Evolutionary conservation across 2,797 vertebrate genomes (phyloP).

Genomic region (Huso huso): DNA sequence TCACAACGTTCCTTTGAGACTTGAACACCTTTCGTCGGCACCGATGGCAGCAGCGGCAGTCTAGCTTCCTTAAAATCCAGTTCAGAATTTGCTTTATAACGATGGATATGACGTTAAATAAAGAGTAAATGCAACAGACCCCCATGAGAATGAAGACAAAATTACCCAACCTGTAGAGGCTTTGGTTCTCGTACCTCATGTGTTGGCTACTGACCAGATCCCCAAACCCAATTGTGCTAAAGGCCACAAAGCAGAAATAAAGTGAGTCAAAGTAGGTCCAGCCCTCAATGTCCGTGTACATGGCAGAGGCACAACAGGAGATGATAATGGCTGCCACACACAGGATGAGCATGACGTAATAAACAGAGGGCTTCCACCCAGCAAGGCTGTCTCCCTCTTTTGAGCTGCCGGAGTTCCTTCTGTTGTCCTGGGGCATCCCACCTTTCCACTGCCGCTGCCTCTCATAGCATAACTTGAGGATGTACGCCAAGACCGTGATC

Average conservation of each 20-base stretch:
- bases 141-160: slow-evolving; percentile 87
- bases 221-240: slow-evolving; percentile 93
- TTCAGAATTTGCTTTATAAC: slow-evolving; percentile 92
- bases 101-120: slow-evolving; percentile 93
- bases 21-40: slow-evolving; percentile 58
- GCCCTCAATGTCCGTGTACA: slow-evolving; percentile 80
- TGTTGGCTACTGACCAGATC: slow-evolving; percentile 91
- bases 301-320: slow-evolving; percentile 84
- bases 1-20: slow-evolving; percentile 69
- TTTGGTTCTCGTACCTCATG: slow-evolving; percentile 63
- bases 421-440: slow-evolving; percentile 45
- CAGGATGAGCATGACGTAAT: slow-evolving; percentile 86
- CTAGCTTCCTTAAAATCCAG: slow-evolving; percentile 78
- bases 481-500: slow-evolving; percentile 78
- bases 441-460: slow-evolving; percentile 62
- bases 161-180: slow-evolving; percentile 78
- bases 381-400: slow-evolving; percentile 47
- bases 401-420: slow-evolving; percentile 28
- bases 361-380: slow-evolving; percentile 90
- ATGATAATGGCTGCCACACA: slow-evolving; percentile 76
- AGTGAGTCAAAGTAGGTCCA: slow-evolving; percentile 91
- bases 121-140: slow-evolving; percentile 92
- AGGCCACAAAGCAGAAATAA: slow-evolving; percentile 94
- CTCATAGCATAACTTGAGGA: slow-evolving; percentile 76
- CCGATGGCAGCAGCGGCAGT: slow-evolving; percentile 54